Evolutionary conservation across 2,888 invertebrate species (phyloP), one percentile per base, ranked within the genome.

Genomic region (Autographa gamma): DNA sequence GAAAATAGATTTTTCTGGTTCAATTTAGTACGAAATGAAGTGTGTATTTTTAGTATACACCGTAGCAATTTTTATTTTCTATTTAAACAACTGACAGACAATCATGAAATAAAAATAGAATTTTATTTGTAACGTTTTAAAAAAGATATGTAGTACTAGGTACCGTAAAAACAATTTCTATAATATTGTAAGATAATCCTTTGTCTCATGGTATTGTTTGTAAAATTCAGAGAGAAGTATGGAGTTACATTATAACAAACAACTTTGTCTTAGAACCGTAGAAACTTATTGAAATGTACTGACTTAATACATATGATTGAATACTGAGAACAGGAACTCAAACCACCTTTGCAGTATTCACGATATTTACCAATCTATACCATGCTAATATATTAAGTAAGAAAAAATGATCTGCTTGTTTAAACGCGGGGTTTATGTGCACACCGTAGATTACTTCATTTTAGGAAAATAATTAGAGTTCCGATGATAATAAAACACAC

Each of bases 81-180:
- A 74, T 66, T 74, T 54, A 68, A 18, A 63, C 64, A 59, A 41
- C 63, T 78, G 71, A 64, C 61, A 63, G 54, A 77, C 63, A 41
- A 6, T 38, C 32, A 62, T 56, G 48, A 68, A 77, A 71, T 63
- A 63, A 69, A 70, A 68, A 67, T 74, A 77, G 74, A 64, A 66
- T 60, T 63, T 6, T 6, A 48, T 48, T 48, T 48, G 8, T 48
- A 43, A 25, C 25, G 25, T 25, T n/a, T n/a, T 48, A 6, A 48
- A n/a, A 48, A n/a, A 7, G n/a, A 56, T 77, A 68, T 73, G 73
- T 69, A 69, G 69, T 69, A 72, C 69, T 48, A 25, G 25, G 25
- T 2, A 34, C 16, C 72, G 70, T 69, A 79, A 79, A 77, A 79
- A 64, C 41, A 63, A 68, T 41, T n/a, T 61, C 54, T 69, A 59